phyloP scores from a whole-genome alignment of 2,888 invertebrate genomes.

The Euclidia mi region DNA sequence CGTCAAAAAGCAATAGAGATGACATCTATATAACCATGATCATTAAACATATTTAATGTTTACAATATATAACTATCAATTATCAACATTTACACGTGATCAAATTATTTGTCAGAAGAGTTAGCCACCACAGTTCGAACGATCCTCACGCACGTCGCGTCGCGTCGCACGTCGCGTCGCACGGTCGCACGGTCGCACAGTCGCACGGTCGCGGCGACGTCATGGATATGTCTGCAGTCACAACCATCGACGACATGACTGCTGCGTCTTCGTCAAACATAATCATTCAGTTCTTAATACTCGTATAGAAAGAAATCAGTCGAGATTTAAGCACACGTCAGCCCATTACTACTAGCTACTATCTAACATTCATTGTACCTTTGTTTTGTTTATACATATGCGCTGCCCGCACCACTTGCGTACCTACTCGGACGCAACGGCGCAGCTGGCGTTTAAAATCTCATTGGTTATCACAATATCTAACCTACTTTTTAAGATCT shows the following conservation, averaged over 20 bases:
- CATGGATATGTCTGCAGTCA: conserved; percentile 88
- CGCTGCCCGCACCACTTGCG: conserved; percentile 76
- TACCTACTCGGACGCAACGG: conserved; percentile 71
- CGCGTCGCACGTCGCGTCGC: conserved; percentile 27
- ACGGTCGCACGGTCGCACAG: conserved; percentile 11
- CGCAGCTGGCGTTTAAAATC: conserved; percentile 82
- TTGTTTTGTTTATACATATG: conserved; percentile 67
- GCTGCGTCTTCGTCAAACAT: conserved; percentile 65
- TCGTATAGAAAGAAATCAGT: conserved; percentile 72
- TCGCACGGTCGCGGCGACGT: conserved; percentile 34
- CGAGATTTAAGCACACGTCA: conserved; percentile 80
- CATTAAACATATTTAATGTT: conserved; percentile 75
- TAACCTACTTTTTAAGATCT: conserved; percentile 87
- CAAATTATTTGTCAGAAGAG: conserved; percentile 84
- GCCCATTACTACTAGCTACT: conserved; percentile 73
- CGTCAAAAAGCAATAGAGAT: conserved; percentile 87
- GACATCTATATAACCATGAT: conserved; percentile 85
- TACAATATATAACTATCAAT: conserved; percentile 76
- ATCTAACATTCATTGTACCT: conserved; percentile 88
- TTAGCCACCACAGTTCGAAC: conserved; percentile 75
- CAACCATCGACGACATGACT: conserved; percentile 82
- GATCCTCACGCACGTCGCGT: conserved; percentile 35
- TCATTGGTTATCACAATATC: conserved; percentile 89
- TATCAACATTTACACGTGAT: conserved; percentile 78
- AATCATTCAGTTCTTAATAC: conserved; percentile 65